A percentile compares a stretch with the other conserved stretches of the same genome.
phyloP scores from a whole-genome alignment of 2,797 vertebrate species.

The Characodon lateralis region DNA sequence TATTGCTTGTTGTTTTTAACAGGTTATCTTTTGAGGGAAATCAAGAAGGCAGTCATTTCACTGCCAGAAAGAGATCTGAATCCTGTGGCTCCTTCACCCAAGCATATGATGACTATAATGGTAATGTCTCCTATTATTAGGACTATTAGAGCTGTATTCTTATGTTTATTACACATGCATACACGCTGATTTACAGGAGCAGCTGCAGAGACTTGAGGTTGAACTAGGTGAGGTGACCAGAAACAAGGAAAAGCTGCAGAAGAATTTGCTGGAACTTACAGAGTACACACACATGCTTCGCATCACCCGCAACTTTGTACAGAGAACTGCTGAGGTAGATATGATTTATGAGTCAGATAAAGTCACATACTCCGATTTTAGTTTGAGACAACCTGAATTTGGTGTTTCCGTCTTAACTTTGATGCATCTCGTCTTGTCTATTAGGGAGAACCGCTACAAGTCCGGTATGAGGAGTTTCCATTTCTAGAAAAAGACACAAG shows the following conservation, averaged over 20 bases:
- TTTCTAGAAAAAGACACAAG: constrained; percentile 88
- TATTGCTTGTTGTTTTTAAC: constrained; percentile 27
- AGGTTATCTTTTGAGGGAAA: constrained; percentile 95
- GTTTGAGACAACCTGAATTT: neutral
- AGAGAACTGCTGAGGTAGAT: constrained; percentile 81
- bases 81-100: constrained; percentile 90
- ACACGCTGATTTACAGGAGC: constrained; percentile 81
- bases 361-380: constrained; percentile 1
- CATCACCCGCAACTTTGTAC: constrained; percentile 87
- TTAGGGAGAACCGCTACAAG: constrained; percentile 82
- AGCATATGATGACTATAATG: constrained; percentile 93
- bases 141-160: neutral
- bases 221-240: constrained; percentile 92
- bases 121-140: constrained; percentile 70
- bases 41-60: constrained; percentile 90
- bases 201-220: constrained; percentile 92
- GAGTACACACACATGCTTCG: constrained; percentile 95
- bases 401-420: neutral
- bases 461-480: constrained; percentile 92
- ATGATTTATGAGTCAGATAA: neutral
- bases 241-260: constrained; percentile 95
- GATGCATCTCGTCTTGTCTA: constrained; percentile 17
- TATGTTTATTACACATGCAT: neutral
- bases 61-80: constrained; percentile 89
- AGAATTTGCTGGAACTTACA: constrained; percentile 90